Base-by-base conservation (phyloP, 2,888 invertebrate genomes). In the Phlogophora meticulosa region DNA sequence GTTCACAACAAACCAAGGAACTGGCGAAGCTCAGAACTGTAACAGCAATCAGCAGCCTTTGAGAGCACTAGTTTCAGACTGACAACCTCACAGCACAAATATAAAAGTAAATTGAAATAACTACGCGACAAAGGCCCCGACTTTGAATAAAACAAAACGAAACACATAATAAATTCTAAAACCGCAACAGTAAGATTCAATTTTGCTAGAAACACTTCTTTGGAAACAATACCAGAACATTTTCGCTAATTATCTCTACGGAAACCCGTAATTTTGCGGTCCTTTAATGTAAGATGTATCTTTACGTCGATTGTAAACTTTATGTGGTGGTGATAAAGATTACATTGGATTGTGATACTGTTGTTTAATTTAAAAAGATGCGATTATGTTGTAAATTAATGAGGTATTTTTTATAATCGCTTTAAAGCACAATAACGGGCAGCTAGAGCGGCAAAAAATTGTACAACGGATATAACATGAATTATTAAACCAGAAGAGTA, bases 161-260 rank as follows among this genome's bases (percentile, higher is more conserved):
- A 43, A 40, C 9, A 22, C 11, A 62, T 51, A 81, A 51, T 52
- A 67, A 57, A 72, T 75, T 61, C 63, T 73, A 75, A 61, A 17
- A 17, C 4, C 7, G 28, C 61, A 34, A 40, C 10, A 56, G 51
- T 72, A 81, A 69, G 56, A 75, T 74, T 71, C 68, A 80, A 77
- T 75, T 76, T 81, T 42, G 57, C 53, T 32, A 65, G 55, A 36
- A 24, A 46, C 4, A 38, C 7, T 52, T 61, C 60, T 65, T 40
- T 4, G 51, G 53, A 53, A 76, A 76, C 67, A 80, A 79, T 73
- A 77, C 64, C 80, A 76, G 32, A 65, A 69, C 68, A 72, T 81
- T 78, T 73, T 69, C 60, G 62, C 79, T 81, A 80, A 86, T 86
- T 81, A 80, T 81, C 80, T 81, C 68, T 59, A 80, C 61, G 43